Percentiles rank a stretch among this genome's conserved stretches.
These are phyloP conservation scores for Semicossyphus pulcher DNA, from an alignment of 2,113 vertebrate genomes.

Conservation along the genomic window DNA sequence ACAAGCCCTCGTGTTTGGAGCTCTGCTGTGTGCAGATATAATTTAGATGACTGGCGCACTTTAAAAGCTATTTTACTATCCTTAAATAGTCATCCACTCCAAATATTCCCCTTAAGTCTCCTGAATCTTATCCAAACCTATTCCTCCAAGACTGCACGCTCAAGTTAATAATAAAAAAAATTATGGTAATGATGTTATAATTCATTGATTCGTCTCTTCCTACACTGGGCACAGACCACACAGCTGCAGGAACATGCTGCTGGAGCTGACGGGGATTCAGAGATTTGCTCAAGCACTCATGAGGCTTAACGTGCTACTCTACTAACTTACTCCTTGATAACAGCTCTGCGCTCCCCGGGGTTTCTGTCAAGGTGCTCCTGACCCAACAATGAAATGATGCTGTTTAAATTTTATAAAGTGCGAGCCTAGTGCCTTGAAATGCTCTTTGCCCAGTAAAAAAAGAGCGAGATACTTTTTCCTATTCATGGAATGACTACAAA, in stretches of 20 bases:
- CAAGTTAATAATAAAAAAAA: not conserved
- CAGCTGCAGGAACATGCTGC: not conserved
- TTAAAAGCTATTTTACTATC: not conserved
- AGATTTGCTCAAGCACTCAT: not conserved
- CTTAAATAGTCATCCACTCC: not conserved
- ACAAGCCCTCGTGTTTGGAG: not conserved
- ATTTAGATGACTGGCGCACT: not conserved
- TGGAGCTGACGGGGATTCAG: not conserved
- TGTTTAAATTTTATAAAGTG: not conserved
- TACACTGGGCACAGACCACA: not conserved
- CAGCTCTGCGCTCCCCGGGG: not conserved
- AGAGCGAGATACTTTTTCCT: too few relatives aligned
- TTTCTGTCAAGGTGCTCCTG: not conserved
- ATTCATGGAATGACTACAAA: too few relatives aligned
- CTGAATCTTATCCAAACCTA: not conserved
- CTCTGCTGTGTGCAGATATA: not conserved
- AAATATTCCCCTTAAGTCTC: not conserved
- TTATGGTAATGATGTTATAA: not conserved
- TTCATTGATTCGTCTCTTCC: not conserved
- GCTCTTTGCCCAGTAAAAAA: too few relatives aligned
- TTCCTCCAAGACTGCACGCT: not conserved
- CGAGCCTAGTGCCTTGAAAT: too few relatives aligned
- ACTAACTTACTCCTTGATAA: not conserved
- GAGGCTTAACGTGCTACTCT: not conserved
- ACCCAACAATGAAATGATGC: not conserved